Conservation (phyloP, 2,888 invertebrate species). For the Scaptodrosophila latifasciaeformis region DNA sequence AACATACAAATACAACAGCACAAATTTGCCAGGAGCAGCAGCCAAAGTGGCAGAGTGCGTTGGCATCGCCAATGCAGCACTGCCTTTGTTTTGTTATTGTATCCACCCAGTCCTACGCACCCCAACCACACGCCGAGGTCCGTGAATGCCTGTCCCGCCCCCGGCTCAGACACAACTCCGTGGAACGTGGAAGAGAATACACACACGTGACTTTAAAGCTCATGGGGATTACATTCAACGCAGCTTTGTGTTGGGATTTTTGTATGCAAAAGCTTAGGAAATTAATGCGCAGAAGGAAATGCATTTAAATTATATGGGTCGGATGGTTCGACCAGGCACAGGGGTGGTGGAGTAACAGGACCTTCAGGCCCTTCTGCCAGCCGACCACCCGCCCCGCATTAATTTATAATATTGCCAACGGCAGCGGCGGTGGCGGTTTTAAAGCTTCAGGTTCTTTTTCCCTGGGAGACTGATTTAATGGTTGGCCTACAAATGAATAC, state of each 20-base stretch:
- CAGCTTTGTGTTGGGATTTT: slow-evolving; percentile 55
- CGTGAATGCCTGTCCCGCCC: slow-evolving; percentile 13
- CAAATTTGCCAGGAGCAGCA: slow-evolving; percentile 10
- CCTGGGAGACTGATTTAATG: slow-evolving; percentile 59
- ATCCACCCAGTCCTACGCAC: slow-evolving; percentile 28
- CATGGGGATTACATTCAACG: slow-evolving; percentile 64
- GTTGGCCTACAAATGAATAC: slow-evolving; percentile 57
- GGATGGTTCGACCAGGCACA: slow-evolving; percentile 9
- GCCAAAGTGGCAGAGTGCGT: background rate
- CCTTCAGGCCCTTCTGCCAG: slow-evolving; percentile 52
- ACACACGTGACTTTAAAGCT: slow-evolving; percentile 70
- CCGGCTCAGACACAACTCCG: slow-evolving; percentile 8
- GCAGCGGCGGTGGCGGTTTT: slow-evolving; percentile 26
- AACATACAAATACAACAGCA: slow-evolving; percentile 61
- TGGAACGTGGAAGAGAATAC: slow-evolving; percentile 1
- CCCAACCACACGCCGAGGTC: background rate
- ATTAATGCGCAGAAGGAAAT: slow-evolving; percentile 71
- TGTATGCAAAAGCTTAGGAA: slow-evolving; percentile 71
- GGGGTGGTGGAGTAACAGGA: background rate
- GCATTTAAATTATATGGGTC: slow-evolving; percentile 66
- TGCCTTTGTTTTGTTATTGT: slow-evolving; percentile 34
- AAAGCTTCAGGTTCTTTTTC: no score
- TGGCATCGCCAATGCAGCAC: slow-evolving; percentile 26
- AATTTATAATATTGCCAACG: slow-evolving; percentile 54
- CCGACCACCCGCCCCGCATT: slow-evolving; percentile 42